A percentile compares a stretch with the other conserved stretches of the same genome.
These are phyloP conservation scores for Aelia acuminata DNA, from an alignment of 2,888 invertebrate genomes.

Conservation along the genomic window DNA sequence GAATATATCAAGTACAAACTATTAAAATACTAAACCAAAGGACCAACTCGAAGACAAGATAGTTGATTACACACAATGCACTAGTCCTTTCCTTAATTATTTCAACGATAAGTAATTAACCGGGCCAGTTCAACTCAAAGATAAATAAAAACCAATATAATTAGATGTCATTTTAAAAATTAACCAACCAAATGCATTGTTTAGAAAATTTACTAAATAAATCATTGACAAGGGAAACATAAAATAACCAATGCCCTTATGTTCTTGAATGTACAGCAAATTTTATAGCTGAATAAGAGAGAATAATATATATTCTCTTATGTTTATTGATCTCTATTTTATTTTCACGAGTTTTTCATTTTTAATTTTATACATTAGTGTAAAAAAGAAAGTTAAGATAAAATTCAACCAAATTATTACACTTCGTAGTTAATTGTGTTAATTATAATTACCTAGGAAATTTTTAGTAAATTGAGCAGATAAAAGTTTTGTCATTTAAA, in stretches of 20 bases:
- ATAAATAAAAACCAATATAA: neutral
- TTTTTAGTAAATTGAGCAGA: neutral
- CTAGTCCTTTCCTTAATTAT: neutral
- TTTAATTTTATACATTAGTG: neutral
- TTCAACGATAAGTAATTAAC: neutral
- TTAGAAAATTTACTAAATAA: neutral
- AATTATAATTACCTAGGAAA: neutral
- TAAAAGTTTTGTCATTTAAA: neutral
- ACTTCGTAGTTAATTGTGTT: neutral
- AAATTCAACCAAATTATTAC: neutral
- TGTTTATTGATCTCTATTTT: neutral
- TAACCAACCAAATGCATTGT: neutral
- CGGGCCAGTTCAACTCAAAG: neutral
- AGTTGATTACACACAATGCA: neutral
- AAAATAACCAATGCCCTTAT: neutral
- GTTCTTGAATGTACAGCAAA: neutral
- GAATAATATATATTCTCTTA: neutral
- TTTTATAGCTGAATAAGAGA: neutral
- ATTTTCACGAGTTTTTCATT: neutral
- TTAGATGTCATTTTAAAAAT: neutral
- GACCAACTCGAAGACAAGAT: neutral
- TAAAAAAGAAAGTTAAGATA: neutral
- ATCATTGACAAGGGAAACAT: neutral
- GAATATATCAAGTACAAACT: constrained; percentile 8
- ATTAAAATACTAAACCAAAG: constrained; percentile 47